These are phyloP conservation scores for Pollenia amentaria DNA, from an alignment of 2,888 invertebrate species.

Conservation along the genomic window DNA sequence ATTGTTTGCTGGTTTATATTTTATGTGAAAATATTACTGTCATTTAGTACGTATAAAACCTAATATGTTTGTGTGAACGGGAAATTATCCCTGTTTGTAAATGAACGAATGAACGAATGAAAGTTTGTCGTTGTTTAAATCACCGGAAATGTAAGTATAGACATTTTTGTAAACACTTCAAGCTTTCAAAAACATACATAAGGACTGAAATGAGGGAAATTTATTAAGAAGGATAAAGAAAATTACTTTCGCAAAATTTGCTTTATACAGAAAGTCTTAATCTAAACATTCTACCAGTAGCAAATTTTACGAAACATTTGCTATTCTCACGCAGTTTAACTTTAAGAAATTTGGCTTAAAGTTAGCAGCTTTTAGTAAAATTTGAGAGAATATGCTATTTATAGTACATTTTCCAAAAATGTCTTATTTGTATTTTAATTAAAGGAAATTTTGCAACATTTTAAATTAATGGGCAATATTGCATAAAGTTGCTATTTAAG, in stretches of 20 bases:
- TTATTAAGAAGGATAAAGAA: neutral
- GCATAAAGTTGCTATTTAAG: too few relatives aligned
- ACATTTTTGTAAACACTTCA: neutral
- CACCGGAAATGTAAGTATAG: slow-evolving; percentile 61
- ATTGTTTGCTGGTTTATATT: slow-evolving; percentile 6
- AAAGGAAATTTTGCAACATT: too few relatives aligned
- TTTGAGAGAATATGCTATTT: too few relatives aligned
- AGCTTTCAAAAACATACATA: neutral
- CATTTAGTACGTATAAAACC: neutral
- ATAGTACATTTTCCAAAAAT: too few relatives aligned
- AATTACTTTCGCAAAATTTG: neutral
- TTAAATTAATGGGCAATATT: too few relatives aligned
- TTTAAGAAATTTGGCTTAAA: too few relatives aligned
- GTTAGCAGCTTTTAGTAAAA: too few relatives aligned
- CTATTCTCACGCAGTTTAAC: too few relatives aligned
- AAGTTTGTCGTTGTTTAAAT: slow-evolving; percentile 66
- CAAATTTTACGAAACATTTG: too few relatives aligned
- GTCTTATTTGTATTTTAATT: too few relatives aligned
- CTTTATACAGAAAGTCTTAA: neutral
- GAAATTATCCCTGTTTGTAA: neutral
- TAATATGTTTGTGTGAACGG: neutral
- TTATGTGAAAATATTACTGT: neutral
- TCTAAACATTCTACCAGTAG: too few relatives aligned
- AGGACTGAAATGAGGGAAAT: neutral
- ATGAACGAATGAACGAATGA: slow-evolving; percentile 10